Conservation (phyloP, 2,113 vertebrate genomes). For the Ceyx cyanopectus region DNA sequence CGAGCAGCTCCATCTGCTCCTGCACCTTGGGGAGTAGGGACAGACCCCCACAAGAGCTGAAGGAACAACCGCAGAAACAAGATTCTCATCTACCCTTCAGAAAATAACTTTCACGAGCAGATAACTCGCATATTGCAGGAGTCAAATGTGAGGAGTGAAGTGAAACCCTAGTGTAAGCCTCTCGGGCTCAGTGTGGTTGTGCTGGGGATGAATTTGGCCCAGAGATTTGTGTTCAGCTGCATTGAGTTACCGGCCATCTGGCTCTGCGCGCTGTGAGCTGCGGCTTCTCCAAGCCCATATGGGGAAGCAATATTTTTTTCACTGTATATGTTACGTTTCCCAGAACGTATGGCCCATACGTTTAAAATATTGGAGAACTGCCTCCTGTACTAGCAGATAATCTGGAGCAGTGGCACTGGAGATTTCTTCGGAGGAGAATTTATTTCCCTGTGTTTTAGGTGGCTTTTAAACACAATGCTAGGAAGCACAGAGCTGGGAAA, state of each 20-base stretch:
- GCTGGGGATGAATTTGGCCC: slow-evolving; percentile 33
- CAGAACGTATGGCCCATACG: slow-evolving; percentile 57
- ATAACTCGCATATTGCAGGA: not conserved
- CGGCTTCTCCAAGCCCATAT: slow-evolving; percentile 44
- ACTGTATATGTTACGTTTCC: slow-evolving; percentile 39
- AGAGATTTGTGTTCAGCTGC: slow-evolving; percentile 51
- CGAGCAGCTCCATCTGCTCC: not conserved
- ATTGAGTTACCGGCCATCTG: slow-evolving; percentile 62
- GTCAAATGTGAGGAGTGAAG: not conserved
- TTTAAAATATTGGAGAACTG: slow-evolving; percentile 16
- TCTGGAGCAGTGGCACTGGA: not conserved
- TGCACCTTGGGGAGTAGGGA: not conserved
- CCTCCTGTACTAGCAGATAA: slow-evolving; percentile 38
- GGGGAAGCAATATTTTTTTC: slow-evolving; percentile 52
- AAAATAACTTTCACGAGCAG: not conserved
- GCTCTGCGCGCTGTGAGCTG: not conserved
- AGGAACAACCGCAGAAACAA: not conserved
- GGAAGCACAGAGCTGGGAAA: not conserved
- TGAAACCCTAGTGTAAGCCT: not conserved
- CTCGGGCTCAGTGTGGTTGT: not conserved
- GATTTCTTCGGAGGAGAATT: slow-evolving; percentile 11
- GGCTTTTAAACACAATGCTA: not conserved
- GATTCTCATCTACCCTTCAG: not conserved
- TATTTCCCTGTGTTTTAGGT: not conserved
- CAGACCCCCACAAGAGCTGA: accelerated